A percentile compares a stretch with the other conserved stretches of the same genome.
phyloP scores from a whole-genome alignment of 1,140 invertebrate genomes.

The Gryllus bimaculatus region DNA sequence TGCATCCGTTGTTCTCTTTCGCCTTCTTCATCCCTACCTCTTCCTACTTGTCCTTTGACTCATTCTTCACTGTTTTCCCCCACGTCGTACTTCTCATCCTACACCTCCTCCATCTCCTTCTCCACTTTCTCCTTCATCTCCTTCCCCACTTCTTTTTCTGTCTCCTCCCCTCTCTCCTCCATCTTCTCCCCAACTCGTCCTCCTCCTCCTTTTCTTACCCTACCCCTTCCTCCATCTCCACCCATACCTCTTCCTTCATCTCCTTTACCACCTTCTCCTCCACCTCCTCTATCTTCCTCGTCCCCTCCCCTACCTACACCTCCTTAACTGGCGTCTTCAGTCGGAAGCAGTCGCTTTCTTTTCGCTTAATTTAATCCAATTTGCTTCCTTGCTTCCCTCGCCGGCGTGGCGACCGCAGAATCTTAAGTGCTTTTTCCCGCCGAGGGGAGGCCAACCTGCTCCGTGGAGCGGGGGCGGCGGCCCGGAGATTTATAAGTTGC shows the following conservation, averaged over 20 bases:
- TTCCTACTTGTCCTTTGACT: too few relatives aligned
- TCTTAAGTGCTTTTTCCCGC: conserved; percentile 19
- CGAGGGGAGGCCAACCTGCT: not conserved
- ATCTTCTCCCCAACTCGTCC: too few relatives aligned
- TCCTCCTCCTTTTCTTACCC: not conserved
- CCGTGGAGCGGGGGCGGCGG: too few relatives aligned
- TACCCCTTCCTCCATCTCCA: not conserved
- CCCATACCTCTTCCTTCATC: not conserved
- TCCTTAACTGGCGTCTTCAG: not conserved
- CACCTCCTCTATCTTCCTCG: not conserved
- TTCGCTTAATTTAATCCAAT: conserved; percentile 23
- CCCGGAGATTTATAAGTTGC: too few relatives aligned
- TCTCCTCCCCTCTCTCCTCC: too few relatives aligned
- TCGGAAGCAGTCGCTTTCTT: conserved; percentile 16
- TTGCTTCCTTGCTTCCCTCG: conserved; percentile 19
- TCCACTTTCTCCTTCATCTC: too few relatives aligned
- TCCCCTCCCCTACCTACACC: not conserved
- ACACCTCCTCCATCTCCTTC: too few relatives aligned
- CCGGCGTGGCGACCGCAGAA: conserved; percentile 19
- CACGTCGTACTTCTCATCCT: too few relatives aligned
- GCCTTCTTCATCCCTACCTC: too few relatives aligned
- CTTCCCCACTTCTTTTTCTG: too few relatives aligned
- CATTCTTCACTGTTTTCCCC: too few relatives aligned
- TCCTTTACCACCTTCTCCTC: not conserved
- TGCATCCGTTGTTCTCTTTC: too few relatives aligned